phyloP scores from a whole-genome alignment of 2,888 invertebrate species.

The Tromatobia lineatoria region DNA sequence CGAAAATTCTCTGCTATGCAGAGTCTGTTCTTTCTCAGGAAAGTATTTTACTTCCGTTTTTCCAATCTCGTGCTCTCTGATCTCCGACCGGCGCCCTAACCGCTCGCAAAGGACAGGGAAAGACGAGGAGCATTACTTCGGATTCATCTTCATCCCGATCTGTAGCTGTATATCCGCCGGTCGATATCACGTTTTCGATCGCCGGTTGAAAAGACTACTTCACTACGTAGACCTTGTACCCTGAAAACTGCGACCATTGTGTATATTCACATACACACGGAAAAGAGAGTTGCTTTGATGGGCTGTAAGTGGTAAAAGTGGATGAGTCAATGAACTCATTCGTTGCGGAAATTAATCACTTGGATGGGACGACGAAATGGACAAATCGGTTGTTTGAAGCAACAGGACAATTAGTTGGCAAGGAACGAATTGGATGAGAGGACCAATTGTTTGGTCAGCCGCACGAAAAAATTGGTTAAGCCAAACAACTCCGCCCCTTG shows the following conservation, averaged over 20 bases:
- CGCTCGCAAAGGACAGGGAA: not conserved
- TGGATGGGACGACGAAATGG: too few species aligned
- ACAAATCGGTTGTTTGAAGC: too few species aligned
- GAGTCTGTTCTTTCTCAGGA: slow-evolving; percentile 61
- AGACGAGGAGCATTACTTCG: slow-evolving; percentile 29
- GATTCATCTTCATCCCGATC: slow-evolving; percentile 65
- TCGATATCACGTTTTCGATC: slow-evolving; percentile 48
- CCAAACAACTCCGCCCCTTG: too few species aligned
- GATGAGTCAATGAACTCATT: too few species aligned
- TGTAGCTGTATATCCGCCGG: slow-evolving; percentile 42
- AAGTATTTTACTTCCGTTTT: slow-evolving; percentile 70
- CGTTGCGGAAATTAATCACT: too few species aligned
- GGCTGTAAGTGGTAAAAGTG: too few species aligned
- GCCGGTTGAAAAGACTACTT: slow-evolving; percentile 18
- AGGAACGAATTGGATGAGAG: too few species aligned
- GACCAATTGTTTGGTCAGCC: too few species aligned
- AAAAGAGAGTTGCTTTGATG: too few species aligned
- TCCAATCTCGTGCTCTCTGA: slow-evolving; percentile 65
- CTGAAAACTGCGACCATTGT: slow-evolving; percentile 9
- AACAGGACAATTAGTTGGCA: too few species aligned
- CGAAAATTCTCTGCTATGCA: slow-evolving; percentile 38
- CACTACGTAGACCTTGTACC: slow-evolving; percentile 16
- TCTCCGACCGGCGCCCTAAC: not conserved
- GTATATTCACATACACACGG: not conserved
- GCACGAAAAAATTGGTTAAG: too few species aligned